These are phyloP conservation scores for Pygathrix nemaeus DNA, from an alignment of 2,113 vertebrate species.

Conservation along the genomic window DNA sequence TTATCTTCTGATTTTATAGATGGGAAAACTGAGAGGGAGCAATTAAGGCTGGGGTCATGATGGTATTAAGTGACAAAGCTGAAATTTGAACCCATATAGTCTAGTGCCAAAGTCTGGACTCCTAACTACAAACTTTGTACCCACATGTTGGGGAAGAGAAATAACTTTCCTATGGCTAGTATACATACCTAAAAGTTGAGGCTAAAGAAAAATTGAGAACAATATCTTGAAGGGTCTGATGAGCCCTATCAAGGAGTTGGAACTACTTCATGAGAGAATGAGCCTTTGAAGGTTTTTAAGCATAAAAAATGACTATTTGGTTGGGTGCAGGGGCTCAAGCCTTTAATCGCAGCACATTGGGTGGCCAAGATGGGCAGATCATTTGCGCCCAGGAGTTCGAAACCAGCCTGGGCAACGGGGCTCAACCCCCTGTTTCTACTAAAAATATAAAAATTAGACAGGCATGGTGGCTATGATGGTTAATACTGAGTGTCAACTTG, in stretches of 20 bases:
- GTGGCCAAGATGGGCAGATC: too few relatives aligned
- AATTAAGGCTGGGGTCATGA: neutral
- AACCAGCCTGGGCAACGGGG: too few relatives aligned
- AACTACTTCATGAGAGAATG: neutral
- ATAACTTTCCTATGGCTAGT: neutral
- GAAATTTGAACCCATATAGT: neutral
- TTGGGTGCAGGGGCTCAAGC: too few relatives aligned
- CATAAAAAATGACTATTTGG: too few relatives aligned
- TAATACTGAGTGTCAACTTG: too few relatives aligned
- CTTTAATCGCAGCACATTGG: too few relatives aligned
- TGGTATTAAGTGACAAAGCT: neutral
- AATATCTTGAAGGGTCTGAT: neutral
- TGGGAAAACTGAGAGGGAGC: neutral
- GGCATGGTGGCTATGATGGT: too few relatives aligned
- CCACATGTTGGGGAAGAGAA: neutral
- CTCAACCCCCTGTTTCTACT: too few relatives aligned
- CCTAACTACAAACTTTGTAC: neutral
- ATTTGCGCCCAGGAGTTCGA: too few relatives aligned
- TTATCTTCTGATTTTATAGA: neutral
- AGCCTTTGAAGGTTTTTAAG: neutral
- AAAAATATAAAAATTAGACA: too few relatives aligned
- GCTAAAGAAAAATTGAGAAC: neutral
- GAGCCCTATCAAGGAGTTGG: neutral
- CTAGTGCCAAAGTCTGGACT: neutral
- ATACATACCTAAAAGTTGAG: neutral